Conservation (phyloP, 2,888 invertebrate genomes). For the Brenthis ino region DNA sequence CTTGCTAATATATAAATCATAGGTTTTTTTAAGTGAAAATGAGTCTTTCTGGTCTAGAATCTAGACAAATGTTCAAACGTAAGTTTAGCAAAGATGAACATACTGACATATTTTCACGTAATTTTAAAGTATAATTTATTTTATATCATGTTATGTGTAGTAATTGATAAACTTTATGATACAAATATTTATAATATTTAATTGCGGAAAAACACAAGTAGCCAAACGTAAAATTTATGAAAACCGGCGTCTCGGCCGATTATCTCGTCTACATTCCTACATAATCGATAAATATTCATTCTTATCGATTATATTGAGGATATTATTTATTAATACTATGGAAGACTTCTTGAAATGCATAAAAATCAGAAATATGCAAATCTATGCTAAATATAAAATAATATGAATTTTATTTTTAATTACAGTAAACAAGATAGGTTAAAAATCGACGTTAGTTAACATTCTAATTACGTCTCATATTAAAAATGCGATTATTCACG, state of each 20-base stretch:
- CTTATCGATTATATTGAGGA: conserved; percentile 15
- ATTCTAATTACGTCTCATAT: neutral
- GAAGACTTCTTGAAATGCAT: conserved; percentile 15
- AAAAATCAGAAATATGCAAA: conserved; percentile 9
- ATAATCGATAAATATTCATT: conserved; percentile 28
- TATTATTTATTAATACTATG: conserved; percentile 13
- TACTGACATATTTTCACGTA: no score
- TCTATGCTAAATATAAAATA: no score
- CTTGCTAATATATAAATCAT: no score
- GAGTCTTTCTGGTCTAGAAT: no score
- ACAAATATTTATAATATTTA: conserved; percentile 21
- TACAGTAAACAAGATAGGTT: no score
- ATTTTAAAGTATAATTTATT: neutral
- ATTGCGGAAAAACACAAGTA: conserved; percentile 31
- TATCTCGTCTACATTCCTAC: conserved; percentile 32
- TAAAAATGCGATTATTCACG: no score
- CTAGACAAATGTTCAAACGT: no score
- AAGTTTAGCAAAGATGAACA: no score
- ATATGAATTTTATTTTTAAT: neutral
- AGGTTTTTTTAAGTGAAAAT: no score
- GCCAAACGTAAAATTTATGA: conserved; percentile 28
- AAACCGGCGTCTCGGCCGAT: conserved; percentile 24
- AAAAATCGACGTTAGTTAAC: neutral
- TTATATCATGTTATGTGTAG: neutral
- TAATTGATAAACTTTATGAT: conserved; percentile 16